Evolutionary conservation across 2,113 vertebrate genomes (phyloP), one percentile per base, ranked within the genome.

Genomic region (Orycteropus afer): DNA sequence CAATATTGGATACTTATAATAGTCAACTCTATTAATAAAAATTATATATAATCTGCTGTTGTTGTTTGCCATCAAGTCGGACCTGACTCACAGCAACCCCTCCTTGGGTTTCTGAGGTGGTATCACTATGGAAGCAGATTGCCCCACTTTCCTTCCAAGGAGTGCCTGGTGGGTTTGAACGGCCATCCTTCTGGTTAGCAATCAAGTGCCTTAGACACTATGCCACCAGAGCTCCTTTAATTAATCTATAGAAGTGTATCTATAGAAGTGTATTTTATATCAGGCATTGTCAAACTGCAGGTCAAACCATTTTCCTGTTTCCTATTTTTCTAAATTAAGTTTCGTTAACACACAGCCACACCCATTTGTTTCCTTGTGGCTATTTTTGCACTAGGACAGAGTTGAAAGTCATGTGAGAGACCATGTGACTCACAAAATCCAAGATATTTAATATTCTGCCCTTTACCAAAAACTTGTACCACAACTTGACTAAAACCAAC

Each of bases 21-120:
- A 69, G 49, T 97, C 84, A n/a, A 81, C 20, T 89, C 81, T 32
- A 40, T 25, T 74, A 2, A 8, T 40, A 55, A 88, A 95, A 78
- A n/a, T n/a, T n/a, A n/a, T n/a, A n/a, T n/a, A n/a, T n/a, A n/a
- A n/a, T n/a, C n/a, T n/a, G n/a, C n/a, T n/a, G n/a, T n/a, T n/a
- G n/a, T n/a, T n/a, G n/a, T n/a, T n/a, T n/a, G n/a, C n/a, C n/a
- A n/a, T n/a, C n/a, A n/a, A n/a, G n/a, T n/a, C n/a, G n/a, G n/a
- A n/a, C n/a, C n/a, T n/a, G n/a, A n/a, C n/a, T n/a, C n/a, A n/a
- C n/a, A n/a, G n/a, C n/a, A n/a, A n/a, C n/a, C n/a, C n/a, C n/a
- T n/a, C n/a, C n/a, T n/a, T n/a, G n/a, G n/a, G n/a, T n/a, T n/a
- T n/a, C n/a, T n/a, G n/a, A n/a, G n/a, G n/a, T n/a, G n/a, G n/a